Percentiles rank a stretch among this genome's conserved stretches.
phyloP scores from a whole-genome alignment of 2,113 vertebrate species.

The Uropsilus gracilis region DNA sequence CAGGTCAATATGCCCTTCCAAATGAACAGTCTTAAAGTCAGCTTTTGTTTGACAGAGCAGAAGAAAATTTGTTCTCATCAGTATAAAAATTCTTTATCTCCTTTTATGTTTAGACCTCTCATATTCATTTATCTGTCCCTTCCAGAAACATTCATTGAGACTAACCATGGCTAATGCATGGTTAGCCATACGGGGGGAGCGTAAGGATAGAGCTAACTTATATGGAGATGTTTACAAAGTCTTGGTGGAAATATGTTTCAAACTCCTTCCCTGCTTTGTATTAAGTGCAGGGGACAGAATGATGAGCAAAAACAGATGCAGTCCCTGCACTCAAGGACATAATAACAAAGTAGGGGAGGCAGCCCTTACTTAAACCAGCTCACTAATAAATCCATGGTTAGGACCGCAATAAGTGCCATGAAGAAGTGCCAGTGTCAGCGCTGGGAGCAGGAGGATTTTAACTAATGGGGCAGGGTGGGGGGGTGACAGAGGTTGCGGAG shows the following conservation, averaged over 20 bases:
- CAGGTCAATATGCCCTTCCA: not conserved
- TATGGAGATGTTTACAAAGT: not conserved
- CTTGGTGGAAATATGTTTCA: not conserved
- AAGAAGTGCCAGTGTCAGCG: not conserved
- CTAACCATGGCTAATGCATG: not conserved
- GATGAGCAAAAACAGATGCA: constrained; percentile 9
- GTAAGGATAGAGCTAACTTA: not conserved
- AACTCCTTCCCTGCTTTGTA: not conserved
- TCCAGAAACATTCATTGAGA: not conserved
- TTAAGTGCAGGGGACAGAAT: not conserved
- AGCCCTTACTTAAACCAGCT: not conserved
- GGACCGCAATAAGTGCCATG: rapidly evolving
- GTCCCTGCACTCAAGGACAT: not conserved
- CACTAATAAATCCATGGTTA: not conserved
- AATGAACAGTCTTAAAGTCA: not conserved
- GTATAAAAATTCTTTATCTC: not conserved
- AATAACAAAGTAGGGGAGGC: not conserved
- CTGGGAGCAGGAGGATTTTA: rapidly evolving
- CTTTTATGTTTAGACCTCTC: not conserved
- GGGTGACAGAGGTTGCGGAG: not conserved
- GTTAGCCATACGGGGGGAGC: not conserved
- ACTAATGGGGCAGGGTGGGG: rapidly evolving
- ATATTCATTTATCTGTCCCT: not conserved
- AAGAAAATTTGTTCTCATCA: not conserved
- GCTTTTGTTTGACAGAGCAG: not conserved